Evolutionary conservation across 2,797 vertebrate genomes (phyloP).

Genomic region (Sus cebifrons): DNA sequence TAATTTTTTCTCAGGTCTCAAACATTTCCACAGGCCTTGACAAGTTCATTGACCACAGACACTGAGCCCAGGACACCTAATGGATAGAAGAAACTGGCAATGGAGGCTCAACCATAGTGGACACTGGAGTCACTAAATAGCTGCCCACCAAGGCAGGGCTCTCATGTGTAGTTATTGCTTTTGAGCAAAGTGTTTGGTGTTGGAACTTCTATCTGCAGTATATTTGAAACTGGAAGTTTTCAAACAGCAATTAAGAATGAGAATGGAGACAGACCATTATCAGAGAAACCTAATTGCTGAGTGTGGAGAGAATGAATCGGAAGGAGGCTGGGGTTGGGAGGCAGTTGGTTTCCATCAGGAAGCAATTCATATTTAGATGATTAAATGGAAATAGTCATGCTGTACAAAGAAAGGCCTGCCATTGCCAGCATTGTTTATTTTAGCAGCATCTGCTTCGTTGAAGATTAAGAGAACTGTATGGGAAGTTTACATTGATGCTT

Average conservation of each 20-base stretch:
- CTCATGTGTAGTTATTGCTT: background rate
- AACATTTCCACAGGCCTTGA: background rate
- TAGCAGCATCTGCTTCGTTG: constrained; percentile 60
- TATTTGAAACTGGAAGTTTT: constrained; percentile 19
- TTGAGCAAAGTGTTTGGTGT: background rate
- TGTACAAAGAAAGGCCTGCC: background rate
- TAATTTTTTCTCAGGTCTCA: background rate
- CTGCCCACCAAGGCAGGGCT: background rate
- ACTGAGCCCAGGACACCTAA: background rate
- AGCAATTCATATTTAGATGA: background rate
- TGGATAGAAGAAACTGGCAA: background rate
- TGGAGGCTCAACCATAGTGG: background rate
- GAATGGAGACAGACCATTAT: background rate
- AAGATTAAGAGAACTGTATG: constrained; percentile 23
- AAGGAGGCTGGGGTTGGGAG: background rate
- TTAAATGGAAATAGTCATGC: background rate
- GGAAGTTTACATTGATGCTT: background rate
- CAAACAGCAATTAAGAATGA: constrained; percentile 30
- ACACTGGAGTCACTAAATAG: background rate
- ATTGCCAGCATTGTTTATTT: constrained; percentile 58
- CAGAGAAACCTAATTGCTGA: background rate
- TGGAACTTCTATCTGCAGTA: background rate
- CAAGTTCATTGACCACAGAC: background rate
- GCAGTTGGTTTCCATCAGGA: constrained; percentile 13
- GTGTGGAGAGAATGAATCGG: background rate